A percentile compares a stretch with the other conserved stretches of the same genome.
phyloP scores from a whole-genome alignment of 2,797 vertebrate species.

The Salmo trutta region DNA sequence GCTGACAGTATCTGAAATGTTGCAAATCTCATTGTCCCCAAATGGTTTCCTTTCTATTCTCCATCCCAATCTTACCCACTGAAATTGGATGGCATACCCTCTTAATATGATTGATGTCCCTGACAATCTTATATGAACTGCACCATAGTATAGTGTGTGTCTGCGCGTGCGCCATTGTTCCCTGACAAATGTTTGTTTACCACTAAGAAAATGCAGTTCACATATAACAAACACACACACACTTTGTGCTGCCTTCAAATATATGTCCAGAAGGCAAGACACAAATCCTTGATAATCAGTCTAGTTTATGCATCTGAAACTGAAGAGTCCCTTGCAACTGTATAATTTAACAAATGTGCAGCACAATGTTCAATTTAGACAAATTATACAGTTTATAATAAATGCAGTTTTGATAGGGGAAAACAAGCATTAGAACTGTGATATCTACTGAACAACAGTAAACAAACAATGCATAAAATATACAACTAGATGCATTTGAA shows the following conservation, averaged over 20 bases:
- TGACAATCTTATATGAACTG: not conserved
- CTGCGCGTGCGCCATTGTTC: not conserved
- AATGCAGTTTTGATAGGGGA: slow-evolving; percentile 7
- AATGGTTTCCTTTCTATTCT: not conserved
- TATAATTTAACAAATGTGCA: slow-evolving; percentile 9
- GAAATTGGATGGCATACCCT: not conserved
- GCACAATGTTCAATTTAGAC: slow-evolving; percentile 14
- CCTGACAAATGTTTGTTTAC: not conserved
- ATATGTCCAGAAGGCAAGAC: slow-evolving; percentile 11
- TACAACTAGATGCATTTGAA: not conserved
- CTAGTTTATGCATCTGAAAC: slow-evolving; percentile 22
- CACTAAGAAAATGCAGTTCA: not conserved
- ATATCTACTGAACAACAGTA: not conserved
- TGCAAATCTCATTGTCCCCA: no score
- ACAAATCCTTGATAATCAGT: slow-evolving; percentile 20
- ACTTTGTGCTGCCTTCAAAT: not conserved
- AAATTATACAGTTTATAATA: slow-evolving; percentile 31
- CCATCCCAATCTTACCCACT: not conserved
- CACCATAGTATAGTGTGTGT: not conserved
- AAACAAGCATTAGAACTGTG: not conserved
- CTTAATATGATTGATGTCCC: not conserved
- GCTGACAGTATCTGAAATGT: not conserved
- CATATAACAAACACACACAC: not conserved
- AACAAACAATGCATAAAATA: not conserved
- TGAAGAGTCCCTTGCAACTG: slow-evolving; percentile 26